A percentile compares a stretch with the other conserved stretches of the same genome.
Conservation (phyloP, 2,797 vertebrate genomes). For the Simalia tracyae region DNA sequence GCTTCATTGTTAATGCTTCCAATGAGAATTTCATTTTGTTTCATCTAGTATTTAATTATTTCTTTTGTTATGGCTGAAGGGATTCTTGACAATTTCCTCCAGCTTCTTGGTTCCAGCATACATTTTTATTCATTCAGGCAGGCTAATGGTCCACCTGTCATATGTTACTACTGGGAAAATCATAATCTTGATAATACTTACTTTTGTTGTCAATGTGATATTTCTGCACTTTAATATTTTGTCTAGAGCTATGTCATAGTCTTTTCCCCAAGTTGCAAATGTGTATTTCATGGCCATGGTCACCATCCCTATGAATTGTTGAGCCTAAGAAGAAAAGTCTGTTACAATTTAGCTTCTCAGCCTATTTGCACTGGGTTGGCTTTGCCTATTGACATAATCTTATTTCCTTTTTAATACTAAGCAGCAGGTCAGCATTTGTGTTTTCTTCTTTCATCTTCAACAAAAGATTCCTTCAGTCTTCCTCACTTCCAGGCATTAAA, state of each 20-base stretch:
- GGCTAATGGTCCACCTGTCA: background rate
- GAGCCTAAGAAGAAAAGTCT: background rate
- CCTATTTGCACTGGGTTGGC: background rate
- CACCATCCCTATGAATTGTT: background rate
- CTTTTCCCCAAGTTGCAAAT: background rate
- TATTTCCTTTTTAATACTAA: background rate
- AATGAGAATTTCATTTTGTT: background rate
- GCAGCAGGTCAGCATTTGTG: background rate
- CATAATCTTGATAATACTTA: background rate
- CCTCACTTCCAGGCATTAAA: background rate
- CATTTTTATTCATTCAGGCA: background rate
- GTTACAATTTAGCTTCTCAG: background rate
- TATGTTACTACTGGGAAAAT: background rate
- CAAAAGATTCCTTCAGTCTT: background rate
- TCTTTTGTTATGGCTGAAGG: background rate
- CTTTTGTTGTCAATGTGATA: background rate
- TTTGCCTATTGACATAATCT: background rate
- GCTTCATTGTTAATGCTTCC: background rate
- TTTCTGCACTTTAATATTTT: background rate
- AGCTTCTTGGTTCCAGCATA: background rate
- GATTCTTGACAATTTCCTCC: background rate
- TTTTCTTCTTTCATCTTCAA: background rate
- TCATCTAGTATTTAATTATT: background rate
- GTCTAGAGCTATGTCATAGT: background rate
- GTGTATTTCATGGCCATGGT: background rate